Base-by-base conservation (phyloP, 2,797 vertebrate species). In the Sebastes miniatus region DNA sequence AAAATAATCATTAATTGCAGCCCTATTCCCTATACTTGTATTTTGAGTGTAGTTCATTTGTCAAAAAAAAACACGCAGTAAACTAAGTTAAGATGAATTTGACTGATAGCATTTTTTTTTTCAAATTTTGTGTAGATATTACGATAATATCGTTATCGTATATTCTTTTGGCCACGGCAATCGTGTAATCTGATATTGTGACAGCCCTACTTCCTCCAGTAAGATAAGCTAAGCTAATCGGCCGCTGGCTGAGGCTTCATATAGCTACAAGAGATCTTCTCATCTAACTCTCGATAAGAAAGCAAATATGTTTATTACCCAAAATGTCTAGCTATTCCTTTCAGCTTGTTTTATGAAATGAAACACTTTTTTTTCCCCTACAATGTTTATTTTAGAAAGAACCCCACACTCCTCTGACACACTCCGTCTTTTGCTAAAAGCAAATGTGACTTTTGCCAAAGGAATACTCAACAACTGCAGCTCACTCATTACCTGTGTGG, bases 401-500 rank as follows among this genome's bases (percentile, higher is more conserved):
- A 58, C 73, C 56, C 22, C 74, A 81, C 89, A 87, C 88, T 90
- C 80, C 87, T 79, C 73, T 2, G 52, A 29, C 68, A 58, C 88
- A 91, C 90, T 88, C 86, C 85, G 14, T 16, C 22, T 86, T 81
- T 83, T 80, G 20, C 75, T 70, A 58, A 65, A 78, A 80, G 79
- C 79, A 85, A 81, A 78, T 27, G 57, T 84, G 81, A 87, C 68
- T 84, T 87, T 89, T 87, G 81, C 83, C 86, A 84, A 86, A 83
- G 76, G 64, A 86, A 72, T 34, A 64, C 34, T 73, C 70, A 63
- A 72, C 47, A 66, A 63, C 71, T 87, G 87, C 88, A 87, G 88
- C 86, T 83, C 89, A 68, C 77, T 80, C 68, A 20, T 84, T 86
- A 93, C 83, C 84, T 86, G 87, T 84, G 88, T 84, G 88, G 81